Conservation (phyloP, 2,113 vertebrate genomes). For the Pelodiscus sinensis region DNA sequence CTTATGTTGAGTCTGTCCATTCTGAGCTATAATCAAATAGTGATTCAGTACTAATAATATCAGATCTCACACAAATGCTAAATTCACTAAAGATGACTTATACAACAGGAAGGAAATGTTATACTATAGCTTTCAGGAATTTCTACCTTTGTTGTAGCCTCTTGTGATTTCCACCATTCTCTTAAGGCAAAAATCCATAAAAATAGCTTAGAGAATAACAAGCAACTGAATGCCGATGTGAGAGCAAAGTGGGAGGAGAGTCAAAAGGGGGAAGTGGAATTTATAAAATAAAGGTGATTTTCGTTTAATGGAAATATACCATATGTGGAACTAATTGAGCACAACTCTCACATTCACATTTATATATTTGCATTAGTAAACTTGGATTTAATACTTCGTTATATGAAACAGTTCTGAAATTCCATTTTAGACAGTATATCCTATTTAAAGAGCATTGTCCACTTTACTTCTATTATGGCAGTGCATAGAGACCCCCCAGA, state of each 20-base stretch:
- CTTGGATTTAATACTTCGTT: not conserved
- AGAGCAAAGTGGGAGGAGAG: not conserved
- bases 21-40: not conserved
- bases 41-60: not conserved
- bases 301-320: not conserved
- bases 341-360: not conserved
- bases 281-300: not conserved
- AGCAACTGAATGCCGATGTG: not conserved
- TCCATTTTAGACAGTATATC: not conserved
- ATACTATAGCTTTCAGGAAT: not conserved
- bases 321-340: not conserved
- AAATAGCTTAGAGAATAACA: not conserved
- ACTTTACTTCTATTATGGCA: not conserved
- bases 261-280: not conserved
- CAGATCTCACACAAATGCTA: not conserved
- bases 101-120: not conserved
- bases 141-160: not conserved
- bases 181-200: not conserved
- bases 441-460: not conserved
- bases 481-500: not conserved
- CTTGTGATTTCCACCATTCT: not conserved
- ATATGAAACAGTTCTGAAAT: not conserved
- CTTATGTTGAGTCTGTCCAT: not conserved
- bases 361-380: not conserved
- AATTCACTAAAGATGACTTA: not conserved